Evolutionary conservation across 2,113 vertebrate species (phyloP), one percentile per base, ranked within the genome.

Genomic region (Stomatorhinus ivindoensis): DNA sequence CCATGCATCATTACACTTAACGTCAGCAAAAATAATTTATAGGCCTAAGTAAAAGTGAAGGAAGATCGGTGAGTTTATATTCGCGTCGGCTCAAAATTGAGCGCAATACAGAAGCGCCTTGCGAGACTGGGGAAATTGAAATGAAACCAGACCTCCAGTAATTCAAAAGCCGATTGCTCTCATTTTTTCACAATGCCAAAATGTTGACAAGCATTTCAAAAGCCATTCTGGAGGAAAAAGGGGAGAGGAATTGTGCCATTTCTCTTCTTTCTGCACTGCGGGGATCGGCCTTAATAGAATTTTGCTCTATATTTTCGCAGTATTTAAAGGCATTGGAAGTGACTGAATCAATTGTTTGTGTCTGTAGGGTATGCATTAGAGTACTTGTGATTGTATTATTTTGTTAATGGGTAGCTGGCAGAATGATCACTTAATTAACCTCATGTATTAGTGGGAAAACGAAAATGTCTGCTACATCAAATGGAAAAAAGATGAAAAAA

Each of bases 341-440:
- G 91, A 91, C 92, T 92, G 88, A 91, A 92, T 93, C 91, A 51
- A 93, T 91, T 87, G 47, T 88, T 35, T 24, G 35, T 90, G 89
- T 88, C 92, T 91, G 85, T 50, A 91, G 89, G 91, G 83, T 87
- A 76, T 89, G 89, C 88, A 91, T 93, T 91, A 89, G 87, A 91
- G 55, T 89, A 91, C 90, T 90, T 90, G 84, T 86, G 90, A 80
- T 76, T 69, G 61, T 91, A 88, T 91, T 89, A 84, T 91, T 91
- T 89, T 91, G 85, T 90, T 90, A 92, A 91, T 90, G 90, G 90
- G 55, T 89, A 86, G 85, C 91, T 87, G 88, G 89, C 87, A 90
- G 89, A 90, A 87, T 76, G 91, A 91, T 89, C 90, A 90, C 92
- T 92, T 92, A 89, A 93, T 93, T 93, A 91, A 89, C 88, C 88